Evolutionary conservation across 2,888 invertebrate genomes (phyloP).

Genomic region (Melanargia galathea): DNA sequence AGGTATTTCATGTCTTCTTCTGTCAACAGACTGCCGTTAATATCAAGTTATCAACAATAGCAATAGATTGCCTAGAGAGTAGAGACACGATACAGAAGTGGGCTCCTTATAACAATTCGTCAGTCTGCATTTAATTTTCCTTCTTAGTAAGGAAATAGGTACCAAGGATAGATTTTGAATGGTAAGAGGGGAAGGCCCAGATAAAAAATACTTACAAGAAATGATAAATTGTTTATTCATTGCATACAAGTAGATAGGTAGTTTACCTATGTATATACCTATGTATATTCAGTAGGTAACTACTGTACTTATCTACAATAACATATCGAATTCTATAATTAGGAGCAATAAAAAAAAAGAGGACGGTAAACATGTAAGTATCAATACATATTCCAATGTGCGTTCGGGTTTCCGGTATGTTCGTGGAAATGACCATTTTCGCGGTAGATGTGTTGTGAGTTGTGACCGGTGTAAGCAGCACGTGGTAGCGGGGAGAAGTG

Average conservation of each 20-base stretch:
- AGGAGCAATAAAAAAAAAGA: background rate
- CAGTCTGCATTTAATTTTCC: background rate
- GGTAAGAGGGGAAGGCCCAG: background rate
- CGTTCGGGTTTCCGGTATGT: constrained; percentile 66
- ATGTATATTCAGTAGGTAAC: too few relatives aligned
- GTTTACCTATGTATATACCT: too few relatives aligned
- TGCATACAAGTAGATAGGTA: background rate
- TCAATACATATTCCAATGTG: constrained; percentile 47
- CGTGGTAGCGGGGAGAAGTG: constrained; percentile 35
- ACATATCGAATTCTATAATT: background rate
- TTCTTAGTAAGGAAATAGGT: background rate
- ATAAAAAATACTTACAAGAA: background rate
- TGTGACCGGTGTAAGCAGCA: constrained; percentile 57
- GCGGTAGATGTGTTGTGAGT: constrained; percentile 57
- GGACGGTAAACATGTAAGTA: constrained; percentile 12
- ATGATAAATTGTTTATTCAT: background rate
- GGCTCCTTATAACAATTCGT: too few relatives aligned
- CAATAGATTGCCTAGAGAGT: too few relatives aligned
- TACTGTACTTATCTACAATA: background rate
- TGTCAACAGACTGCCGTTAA: too few relatives aligned
- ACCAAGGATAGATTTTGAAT: background rate
- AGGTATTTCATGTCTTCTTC: too few relatives aligned
- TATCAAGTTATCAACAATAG: background rate
- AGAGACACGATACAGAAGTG: too few relatives aligned
- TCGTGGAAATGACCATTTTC: constrained; percentile 77